Evolutionary conservation across 1,140 invertebrate genomes (phyloP), one percentile per base, ranked within the genome.

Genomic region (Pseudobourletiella spinata): DNA sequence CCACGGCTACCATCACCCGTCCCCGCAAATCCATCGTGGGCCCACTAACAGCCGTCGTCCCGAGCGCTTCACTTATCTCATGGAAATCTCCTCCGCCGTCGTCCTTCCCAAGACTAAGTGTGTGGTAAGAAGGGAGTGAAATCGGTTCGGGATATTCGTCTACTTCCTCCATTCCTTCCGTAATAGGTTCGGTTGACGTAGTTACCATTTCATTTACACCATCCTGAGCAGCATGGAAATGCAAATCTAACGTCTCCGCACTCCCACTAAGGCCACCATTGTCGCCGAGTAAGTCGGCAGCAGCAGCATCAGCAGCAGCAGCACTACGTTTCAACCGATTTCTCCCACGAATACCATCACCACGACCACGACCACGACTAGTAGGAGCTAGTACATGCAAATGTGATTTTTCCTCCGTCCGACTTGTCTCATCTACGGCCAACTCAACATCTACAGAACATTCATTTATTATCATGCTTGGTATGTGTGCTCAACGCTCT

Each of bases 191-290:
- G 4, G 48, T 51, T 25, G 48, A 25, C 24, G 48, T 25, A 51
- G 48, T 51, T 25, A 51, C 48, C 48, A 51, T 51, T 51, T 51
- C 48, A 51, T 51, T 51, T 51, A 51, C 48, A 26, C 48, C 48
- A 24, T 24, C n/a, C 48, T 51, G 48, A 51, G 48, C 24, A 24
- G 48, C 48, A 51, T 51, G 48, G 22, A 51, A 51, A 51, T 51
- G 14, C 28, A 25, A 51, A 51, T 51, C 48, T 51, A 6, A 8
- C 20, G 28, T 26, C 4, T 51, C 48, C 22, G 2, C 14, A 22
- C 18, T 26, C 4, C 48, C n/a, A 51, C 48, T 51, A 51, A 8
- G 3, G 28, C 48, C 22, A 4, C 48, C 24, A 51, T 25, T 51
- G 6, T 51, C n/a, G 22, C 18, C 24, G 8, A 39, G n/a, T n/a